A percentile compares a stretch with the other conserved stretches of the same genome.
Conservation (phyloP, 1,140 invertebrate species). For the Drosophila kurseongensis region DNA sequence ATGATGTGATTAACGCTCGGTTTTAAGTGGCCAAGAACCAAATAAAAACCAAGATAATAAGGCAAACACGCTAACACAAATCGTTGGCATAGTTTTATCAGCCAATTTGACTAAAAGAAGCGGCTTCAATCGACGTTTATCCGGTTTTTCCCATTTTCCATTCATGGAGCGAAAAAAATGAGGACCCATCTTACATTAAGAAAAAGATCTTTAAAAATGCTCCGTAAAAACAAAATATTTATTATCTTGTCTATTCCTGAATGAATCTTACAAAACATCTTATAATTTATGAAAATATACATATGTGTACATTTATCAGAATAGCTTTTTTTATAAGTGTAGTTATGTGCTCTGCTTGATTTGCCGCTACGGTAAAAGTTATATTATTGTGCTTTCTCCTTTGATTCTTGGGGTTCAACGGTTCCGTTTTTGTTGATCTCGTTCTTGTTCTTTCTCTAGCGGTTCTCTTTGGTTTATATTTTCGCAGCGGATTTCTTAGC, state of each 20-base stretch:
- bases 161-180: conserved; percentile 19
- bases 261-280: no score
- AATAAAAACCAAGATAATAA: conserved; percentile 23
- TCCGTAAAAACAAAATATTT: no score
- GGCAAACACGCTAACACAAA: conserved; percentile 53
- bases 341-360: conserved; percentile 1
- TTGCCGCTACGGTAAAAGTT: conserved; percentile 19
- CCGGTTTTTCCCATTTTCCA: conserved; percentile 25
- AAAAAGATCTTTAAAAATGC: no score
- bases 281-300: no score
- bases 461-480: neutral
- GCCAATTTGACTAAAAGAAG: neutral
- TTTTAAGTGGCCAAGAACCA: conserved; percentile 50
- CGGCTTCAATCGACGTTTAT: neutral
- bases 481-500: conserved; percentile 2
- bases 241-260: no score
- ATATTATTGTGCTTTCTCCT: conserved; percentile 10
- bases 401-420: conserved; percentile 34
- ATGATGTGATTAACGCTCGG: conserved; percentile 66
- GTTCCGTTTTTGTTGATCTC: conserved; percentile 4
- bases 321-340: neutral
- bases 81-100: conserved; percentile 38
- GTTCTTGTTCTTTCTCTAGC: conserved; percentile 1
- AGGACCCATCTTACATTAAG: neutral
- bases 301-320: no score